Evolutionary conservation across 1,140 invertebrate species (phyloP), one percentile per base, ranked within the genome.

Genomic region (Hirudo medicinalis): DNA sequence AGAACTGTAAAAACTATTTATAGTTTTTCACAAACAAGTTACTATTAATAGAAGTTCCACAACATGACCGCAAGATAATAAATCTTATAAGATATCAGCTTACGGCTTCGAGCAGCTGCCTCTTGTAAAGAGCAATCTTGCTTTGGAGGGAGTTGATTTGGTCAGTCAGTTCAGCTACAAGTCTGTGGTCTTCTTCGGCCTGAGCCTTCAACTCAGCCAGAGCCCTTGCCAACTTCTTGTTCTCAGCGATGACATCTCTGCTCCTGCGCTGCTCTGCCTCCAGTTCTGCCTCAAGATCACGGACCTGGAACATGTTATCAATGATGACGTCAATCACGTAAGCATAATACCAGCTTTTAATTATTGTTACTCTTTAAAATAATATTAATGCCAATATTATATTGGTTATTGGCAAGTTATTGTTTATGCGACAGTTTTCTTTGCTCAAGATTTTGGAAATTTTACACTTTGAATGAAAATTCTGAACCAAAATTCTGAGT

Each of bases 61-160:
- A 40, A 40, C n/a, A n/a, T n/a, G n/a, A n/a, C n/a, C n/a, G n/a
- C n/a, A n/a, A n/a, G n/a, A n/a, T n/a, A n/a, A n/a, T n/a, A n/a
- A n/a, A n/a, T n/a, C n/a, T n/a, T n/a, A n/a, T n/a, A n/a, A n/a
- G n/a, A n/a, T 27, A 27, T 4, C 6, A 57, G 80, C 81, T 77
- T 75, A 82, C 81, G 40, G 79, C 78, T 75, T 82, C 81, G 32
- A 81, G 80, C 63, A 82, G 75, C 76, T 82, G 80, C 72, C 81
- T 75, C 74, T 79, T 82, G 77, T 80, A 80, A 60, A 78, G 76
- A 71, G 80, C 82, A 73, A 81, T 76, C 73, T 80, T 79, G 32
- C 79, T 73, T 68, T 72, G 76, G 29, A 81, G 76, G 63, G 78
- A 78, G 69, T 80, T 79, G 72, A 80, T 77, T 49, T 81, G 67